A percentile compares a stretch with the other conserved stretches of the same genome.
phyloP scores from a whole-genome alignment of 2,797 vertebrate genomes.

The Lophotriccus pileatus region DNA sequence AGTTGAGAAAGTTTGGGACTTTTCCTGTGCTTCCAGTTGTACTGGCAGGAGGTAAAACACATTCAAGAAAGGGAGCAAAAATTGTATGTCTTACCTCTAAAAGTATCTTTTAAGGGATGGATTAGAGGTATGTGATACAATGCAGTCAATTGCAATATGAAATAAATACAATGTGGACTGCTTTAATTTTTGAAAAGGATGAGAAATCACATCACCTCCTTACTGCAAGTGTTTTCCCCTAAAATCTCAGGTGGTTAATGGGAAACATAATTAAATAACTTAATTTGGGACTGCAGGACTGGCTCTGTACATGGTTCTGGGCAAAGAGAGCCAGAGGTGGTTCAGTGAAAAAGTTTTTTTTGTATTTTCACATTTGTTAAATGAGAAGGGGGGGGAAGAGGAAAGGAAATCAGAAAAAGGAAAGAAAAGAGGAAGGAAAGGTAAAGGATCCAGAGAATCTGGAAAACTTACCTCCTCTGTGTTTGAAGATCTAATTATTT shows the following conservation, averaged over 20 bases:
- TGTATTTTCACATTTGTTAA: neutral
- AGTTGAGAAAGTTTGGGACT: conserved; percentile 3
- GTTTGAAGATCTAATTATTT: neutral
- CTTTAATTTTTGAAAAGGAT: neutral
- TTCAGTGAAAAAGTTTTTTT: neutral
- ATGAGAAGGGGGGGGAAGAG: neutral
- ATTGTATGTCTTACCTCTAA: neutral
- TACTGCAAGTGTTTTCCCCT: neutral
- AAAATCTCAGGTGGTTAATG: neutral
- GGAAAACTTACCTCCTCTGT: neutral
- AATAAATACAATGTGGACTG: neutral
- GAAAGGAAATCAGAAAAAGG: neutral
- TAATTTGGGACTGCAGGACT: neutral
- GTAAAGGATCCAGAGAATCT: neutral
- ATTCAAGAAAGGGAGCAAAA: neutral
- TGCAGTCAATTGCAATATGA: neutral
- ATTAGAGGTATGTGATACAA: neutral
- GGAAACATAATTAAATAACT: neutral
- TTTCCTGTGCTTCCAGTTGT: neutral
- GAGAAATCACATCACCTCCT: neutral
- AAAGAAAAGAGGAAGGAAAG: neutral
- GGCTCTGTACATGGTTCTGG: neutral
- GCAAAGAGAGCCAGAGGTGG: neutral
- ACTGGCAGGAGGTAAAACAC: neutral
- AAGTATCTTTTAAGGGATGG: neutral